Evolutionary conservation across 2,113 vertebrate genomes (phyloP).

Genomic region (Oreochromis aureus): DNA sequence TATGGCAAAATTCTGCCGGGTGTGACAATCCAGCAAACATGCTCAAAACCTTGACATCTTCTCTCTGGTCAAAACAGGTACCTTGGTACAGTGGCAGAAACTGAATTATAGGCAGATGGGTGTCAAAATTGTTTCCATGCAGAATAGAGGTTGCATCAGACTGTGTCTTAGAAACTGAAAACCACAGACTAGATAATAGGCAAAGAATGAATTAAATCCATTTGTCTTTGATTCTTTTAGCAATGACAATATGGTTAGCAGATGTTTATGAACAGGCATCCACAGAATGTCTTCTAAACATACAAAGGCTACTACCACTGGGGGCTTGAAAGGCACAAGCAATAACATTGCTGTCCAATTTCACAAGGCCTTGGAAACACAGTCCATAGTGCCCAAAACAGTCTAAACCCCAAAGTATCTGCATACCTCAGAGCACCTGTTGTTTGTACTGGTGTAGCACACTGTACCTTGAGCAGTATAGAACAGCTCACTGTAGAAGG

Average conservation of each 20-base stretch:
- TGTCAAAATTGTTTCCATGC: background rate
- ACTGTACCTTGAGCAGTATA: constrained; percentile 77
- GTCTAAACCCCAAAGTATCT: background rate
- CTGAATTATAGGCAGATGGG: background rate
- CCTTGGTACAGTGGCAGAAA: background rate
- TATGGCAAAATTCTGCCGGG: background rate
- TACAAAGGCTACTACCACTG: background rate
- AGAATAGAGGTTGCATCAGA: background rate
- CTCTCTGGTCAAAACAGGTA: background rate
- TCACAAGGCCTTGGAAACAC: background rate
- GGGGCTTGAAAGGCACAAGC: background rate
- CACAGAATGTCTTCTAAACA: background rate
- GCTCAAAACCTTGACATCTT: background rate
- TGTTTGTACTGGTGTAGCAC: background rate
- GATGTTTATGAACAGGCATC: background rate
- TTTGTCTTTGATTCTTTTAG: background rate
- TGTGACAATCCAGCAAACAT: background rate
- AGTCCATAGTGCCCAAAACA: background rate
- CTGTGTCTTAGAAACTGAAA: background rate
- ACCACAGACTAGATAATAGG: background rate
- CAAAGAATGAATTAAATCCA: background rate
- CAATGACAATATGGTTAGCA: background rate
- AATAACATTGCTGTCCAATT: background rate
- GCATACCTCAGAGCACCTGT: background rate
- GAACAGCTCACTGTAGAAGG: constrained; percentile 76